Conservation (phyloP, 2,888 invertebrate species). For the Drosophila phalerata region DNA sequence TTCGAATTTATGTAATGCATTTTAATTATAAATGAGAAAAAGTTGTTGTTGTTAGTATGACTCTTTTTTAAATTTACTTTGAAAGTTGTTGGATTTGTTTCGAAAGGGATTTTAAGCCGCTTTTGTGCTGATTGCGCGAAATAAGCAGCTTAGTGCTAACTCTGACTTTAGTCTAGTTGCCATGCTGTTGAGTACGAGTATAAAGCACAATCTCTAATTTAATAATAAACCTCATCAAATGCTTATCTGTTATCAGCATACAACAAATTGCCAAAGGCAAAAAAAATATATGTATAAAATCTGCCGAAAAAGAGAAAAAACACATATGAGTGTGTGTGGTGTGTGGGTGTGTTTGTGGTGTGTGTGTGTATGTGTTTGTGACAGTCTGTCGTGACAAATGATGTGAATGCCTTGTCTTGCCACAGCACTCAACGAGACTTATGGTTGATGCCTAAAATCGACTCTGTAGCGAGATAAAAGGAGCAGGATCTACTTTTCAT, state of each 20-base stretch:
- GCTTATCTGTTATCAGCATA: slow-evolving; percentile 77
- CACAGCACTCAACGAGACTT: slow-evolving; percentile 22
- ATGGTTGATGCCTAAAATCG: slow-evolving; percentile 10
- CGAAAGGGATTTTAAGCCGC: slow-evolving; percentile 45
- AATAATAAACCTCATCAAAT: slow-evolving; percentile 78
- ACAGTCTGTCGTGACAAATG: slow-evolving; percentile 67
- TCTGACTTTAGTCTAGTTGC: slow-evolving; percentile 29
- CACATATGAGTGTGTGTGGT: slow-evolving; percentile 45
- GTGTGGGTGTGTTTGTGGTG: slow-evolving; percentile 1
- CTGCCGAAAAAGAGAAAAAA: slow-evolving; percentile 31
- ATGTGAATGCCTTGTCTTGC: slow-evolving; percentile 45
- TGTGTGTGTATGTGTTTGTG: slow-evolving; percentile 13
- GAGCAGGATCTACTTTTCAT: slow-evolving; percentile 67
- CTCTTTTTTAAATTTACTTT: slow-evolving; percentile 7
- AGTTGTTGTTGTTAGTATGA: background rate
- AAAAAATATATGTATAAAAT: slow-evolving; percentile 15
- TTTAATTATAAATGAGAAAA: slow-evolving; percentile 20
- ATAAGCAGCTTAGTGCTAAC: slow-evolving; percentile 67
- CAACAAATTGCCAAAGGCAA: slow-evolving; percentile 73
- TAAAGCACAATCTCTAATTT: slow-evolving; percentile 60
- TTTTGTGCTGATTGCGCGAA: slow-evolving; percentile 57
- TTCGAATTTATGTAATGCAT: slow-evolving; percentile 20
- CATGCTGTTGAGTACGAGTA: slow-evolving; percentile 7
- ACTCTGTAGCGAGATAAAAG: background rate
- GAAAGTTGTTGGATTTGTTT: slow-evolving; percentile 26